Evolutionary conservation across 2,888 invertebrate genomes (phyloP).

Genomic region (Parapristionchus giblindavisi): DNA sequence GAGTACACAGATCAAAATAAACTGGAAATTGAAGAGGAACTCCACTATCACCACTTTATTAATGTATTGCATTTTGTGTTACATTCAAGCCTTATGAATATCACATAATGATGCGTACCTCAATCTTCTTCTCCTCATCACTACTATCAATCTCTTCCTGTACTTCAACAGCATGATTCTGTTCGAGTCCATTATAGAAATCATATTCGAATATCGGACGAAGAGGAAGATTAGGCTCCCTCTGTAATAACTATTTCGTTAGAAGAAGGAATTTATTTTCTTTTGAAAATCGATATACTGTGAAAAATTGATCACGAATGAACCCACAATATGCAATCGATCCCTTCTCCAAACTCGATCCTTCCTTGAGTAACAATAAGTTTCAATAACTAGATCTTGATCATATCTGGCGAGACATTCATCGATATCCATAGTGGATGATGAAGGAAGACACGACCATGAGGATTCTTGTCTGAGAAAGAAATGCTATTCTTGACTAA

Average conservation of each 20-base stretch:
- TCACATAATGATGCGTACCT: background rate
- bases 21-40: background rate
- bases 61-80: background rate
- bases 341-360: slow-evolving; percentile 46
- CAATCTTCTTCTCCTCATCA: slow-evolving; percentile 30
- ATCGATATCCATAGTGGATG: no score
- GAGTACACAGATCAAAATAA: no score
- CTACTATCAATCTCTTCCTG: slow-evolving; percentile 35
- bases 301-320: background rate
- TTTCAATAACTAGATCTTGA: slow-evolving; percentile 44
- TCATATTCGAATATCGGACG: slow-evolving; percentile 4
- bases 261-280: no score
- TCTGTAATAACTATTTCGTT: background rate
- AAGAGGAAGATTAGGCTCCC: background rate
- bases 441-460: no score
- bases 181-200: background rate
- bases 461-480: no score
- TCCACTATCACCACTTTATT: background rate
- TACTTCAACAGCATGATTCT: background rate
- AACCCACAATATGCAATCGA: slow-evolving; percentile 39
- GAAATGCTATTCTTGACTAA: no score
- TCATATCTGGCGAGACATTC: background rate
- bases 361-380: slow-evolving; percentile 43
- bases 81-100: background rate
- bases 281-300: background rate